A percentile compares a stretch with the other conserved stretches of the same genome.
Evolutionary conservation across 2,113 vertebrate species (phyloP).

Genomic region (Agapornis roseicollis): DNA sequence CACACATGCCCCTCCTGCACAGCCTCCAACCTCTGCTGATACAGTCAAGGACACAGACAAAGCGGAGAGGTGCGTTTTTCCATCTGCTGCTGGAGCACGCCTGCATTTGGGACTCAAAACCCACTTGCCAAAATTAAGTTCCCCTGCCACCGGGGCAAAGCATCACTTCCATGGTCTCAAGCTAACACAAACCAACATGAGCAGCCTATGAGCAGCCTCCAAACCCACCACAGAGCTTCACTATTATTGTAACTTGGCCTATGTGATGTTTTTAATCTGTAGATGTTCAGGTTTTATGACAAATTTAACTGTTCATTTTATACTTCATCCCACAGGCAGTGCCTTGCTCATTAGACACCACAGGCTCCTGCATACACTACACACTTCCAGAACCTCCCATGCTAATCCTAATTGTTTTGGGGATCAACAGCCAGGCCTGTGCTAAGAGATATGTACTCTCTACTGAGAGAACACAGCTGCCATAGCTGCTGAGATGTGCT

Average conservation of each 20-base stretch:
- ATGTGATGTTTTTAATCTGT: neutral
- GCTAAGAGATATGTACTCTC: neutral
- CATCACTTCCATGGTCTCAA: neutral
- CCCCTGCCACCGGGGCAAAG: neutral
- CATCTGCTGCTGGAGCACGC: neutral
- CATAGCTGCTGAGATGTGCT: neutral
- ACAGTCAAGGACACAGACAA: fast-evolving
- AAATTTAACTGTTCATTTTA: neutral
- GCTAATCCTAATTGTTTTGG: neutral
- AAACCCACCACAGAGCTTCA: neutral
- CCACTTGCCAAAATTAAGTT: neutral
- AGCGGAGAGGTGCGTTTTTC: neutral
- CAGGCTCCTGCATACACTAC: fast-evolving
- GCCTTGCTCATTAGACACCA: neutral
- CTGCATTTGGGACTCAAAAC: neutral
- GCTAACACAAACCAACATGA: neutral
- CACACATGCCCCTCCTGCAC: fast-evolving
- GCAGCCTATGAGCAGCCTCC: neutral
- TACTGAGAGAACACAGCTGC: neutral
- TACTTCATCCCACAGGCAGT: neutral
- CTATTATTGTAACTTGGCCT: neutral
- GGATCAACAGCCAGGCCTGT: neutral
- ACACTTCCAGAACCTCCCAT: neutral
- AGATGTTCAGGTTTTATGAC: neutral
- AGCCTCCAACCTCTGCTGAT: neutral